Base-by-base conservation (phyloP, 2,888 invertebrate species). In the Lomographa bimaculata region DNA sequence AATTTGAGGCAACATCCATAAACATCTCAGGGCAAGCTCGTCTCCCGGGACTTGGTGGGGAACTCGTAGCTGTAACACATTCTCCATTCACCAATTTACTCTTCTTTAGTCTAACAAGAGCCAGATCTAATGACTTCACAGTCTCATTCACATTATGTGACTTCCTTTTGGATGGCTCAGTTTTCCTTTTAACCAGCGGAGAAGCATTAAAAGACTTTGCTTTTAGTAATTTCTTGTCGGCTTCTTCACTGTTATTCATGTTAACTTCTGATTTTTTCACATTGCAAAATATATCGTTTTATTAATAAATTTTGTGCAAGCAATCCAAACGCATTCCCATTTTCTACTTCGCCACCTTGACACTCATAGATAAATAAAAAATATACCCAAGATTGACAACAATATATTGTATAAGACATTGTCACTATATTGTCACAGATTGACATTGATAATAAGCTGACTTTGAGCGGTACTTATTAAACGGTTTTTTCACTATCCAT, bases 121-220 rank as follows among this genome's bases (percentile, higher is more conserved):
- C 77, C 25, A 76, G 48, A 30, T 86, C 85, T 35, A 83, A 46
- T 1, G 84, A 78, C 37, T 57, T 68, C 7, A 77, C 78, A 0
- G 79, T 78, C 16, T 81, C 83, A 33, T 81, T 81, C 18, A 64
- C 50, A 39, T 68, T 71, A 39, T 76, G 72, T 0, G 80, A 76
- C 54, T 80, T 84, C 8, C 78, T 71, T 50, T 81, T 82, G 5
- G 50, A 40, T 1, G 71, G 47, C 28, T 77, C 78, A 17, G 43
- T 66, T 50, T 58, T 72, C 0, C 60, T 16, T 48, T 65, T 74
- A 28, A 57, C 30, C 4, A 57, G 36, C 5, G 57, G 43, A 23
- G 60, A 54, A 38, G 32, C 62, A 21, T 53, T 66, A 27, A 60
- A 60, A 23, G 85, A 78, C 57, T 71, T 78, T 1, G 72, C 64